Evolutionary conservation across 2,797 vertebrate genomes (phyloP).

Genomic region (Dallia pectoralis): DNA sequence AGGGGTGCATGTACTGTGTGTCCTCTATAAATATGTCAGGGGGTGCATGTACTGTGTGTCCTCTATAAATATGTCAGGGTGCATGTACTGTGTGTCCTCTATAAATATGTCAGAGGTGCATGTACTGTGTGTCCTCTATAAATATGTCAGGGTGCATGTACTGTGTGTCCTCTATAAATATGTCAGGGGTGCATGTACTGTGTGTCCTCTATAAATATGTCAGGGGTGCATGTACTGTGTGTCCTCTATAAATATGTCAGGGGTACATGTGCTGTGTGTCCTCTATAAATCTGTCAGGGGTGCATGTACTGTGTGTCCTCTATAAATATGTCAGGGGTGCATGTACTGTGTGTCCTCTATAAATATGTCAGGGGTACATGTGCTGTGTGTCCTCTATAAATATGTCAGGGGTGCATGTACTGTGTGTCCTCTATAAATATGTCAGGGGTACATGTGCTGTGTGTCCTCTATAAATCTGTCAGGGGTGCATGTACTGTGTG

Average conservation of each 20-base stretch:
- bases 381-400: background rate
- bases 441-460: background rate
- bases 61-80: background rate
- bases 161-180: background rate
- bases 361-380: background rate
- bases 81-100: background rate
- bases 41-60: background rate
- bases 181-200: background rate
- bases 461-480: no score
- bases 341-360: background rate
- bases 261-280: background rate
- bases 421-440: background rate
- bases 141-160: background rate
- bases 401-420: background rate
- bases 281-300: background rate
- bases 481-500: background rate
- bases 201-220: background rate
- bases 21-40: background rate
- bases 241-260: background rate
- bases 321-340: background rate
- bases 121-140: background rate
- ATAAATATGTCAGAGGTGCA: background rate
- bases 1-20: background rate
- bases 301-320: background rate
- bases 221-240: background rate